These are phyloP conservation scores for Trinectes maculatus DNA, from an alignment of 2,113 vertebrate genomes.

Conservation along the genomic window DNA sequence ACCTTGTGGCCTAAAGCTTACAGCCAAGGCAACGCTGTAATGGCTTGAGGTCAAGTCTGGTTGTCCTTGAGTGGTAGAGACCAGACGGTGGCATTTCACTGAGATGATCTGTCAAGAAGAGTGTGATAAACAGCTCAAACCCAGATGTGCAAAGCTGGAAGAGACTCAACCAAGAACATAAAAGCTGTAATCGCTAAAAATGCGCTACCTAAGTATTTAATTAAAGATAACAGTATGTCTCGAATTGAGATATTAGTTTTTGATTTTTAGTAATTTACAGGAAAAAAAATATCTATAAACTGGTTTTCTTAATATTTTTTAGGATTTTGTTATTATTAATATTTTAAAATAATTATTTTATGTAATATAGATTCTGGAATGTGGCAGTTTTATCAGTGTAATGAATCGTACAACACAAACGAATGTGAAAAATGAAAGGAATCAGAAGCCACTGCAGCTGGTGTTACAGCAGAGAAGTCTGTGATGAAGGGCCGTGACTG, in stretches of 20 bases:
- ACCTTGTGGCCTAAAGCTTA: background rate
- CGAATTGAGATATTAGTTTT: too few relatives aligned
- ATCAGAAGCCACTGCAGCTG: background rate
- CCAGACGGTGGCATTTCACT: background rate
- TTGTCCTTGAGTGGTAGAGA: background rate
- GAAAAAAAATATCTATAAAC: too few relatives aligned
- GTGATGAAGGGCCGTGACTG: background rate
- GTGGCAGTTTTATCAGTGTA: background rate
- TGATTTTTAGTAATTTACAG: too few relatives aligned
- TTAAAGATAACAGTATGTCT: background rate
- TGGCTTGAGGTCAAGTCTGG: background rate
- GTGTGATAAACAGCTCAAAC: background rate
- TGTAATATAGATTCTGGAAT: too few relatives aligned
- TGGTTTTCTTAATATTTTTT: too few relatives aligned
- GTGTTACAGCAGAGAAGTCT: conserved; percentile 1
- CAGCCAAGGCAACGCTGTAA: background rate
- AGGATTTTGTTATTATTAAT: too few relatives aligned
- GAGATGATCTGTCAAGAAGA: background rate
- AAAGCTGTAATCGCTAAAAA: background rate
- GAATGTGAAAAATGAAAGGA: background rate
- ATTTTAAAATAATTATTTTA: too few relatives aligned
- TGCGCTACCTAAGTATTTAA: background rate
- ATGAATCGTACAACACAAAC: background rate
- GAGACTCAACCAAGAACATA: background rate
- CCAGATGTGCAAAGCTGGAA: background rate